Base-by-base conservation (phyloP, 2,113 vertebrate species). In the Columba livia region DNA sequence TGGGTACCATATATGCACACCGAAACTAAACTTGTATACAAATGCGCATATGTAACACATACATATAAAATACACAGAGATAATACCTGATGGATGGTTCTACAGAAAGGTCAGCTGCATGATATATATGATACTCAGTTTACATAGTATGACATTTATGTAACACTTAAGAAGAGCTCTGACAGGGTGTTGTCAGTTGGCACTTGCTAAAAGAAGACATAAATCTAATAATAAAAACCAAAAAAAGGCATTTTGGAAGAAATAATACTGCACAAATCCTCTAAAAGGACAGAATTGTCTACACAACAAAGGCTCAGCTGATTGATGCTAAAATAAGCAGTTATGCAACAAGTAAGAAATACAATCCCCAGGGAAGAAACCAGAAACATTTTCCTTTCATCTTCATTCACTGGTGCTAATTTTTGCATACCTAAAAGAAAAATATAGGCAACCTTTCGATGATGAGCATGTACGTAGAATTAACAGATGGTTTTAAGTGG, bases 341-440 rank as follows among this genome's bases (percentile, higher is more conserved):
- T 97, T 98, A 96, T 96, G 96, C 93, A 97, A 97, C 94, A 85
- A 96, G 95, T 94, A 96, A 96, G 96, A 97, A 97, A 96, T 90
- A 96, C 0, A 61, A 97, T 92, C 96, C 97, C 93, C 79, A 40
- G 94, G 91, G 92, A 89, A 95, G 90, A 86, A 93, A 91, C 61
- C 87, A 89, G 81, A 82, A 73, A 74, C 71, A 11, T 94, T 94
- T 91, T 61, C 96, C 94, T 92, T 93, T 93, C 82, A 81, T 85
- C 95, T 96, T 90, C 94, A 74, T 95, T 97, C 96, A 93, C 94
- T 20, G 3, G 47, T 40, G 88, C 84, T 91, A 71, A 64, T 86
- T 88, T 96, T 81, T 56, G 7, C 90, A 86, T 66, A 81, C 85
- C 83, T 88, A 14, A 29, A 79, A 79, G 69, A 66, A 87, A 65